Conservation (phyloP, 2,113 vertebrate genomes). For the Paraplagusia blochii region DNA sequence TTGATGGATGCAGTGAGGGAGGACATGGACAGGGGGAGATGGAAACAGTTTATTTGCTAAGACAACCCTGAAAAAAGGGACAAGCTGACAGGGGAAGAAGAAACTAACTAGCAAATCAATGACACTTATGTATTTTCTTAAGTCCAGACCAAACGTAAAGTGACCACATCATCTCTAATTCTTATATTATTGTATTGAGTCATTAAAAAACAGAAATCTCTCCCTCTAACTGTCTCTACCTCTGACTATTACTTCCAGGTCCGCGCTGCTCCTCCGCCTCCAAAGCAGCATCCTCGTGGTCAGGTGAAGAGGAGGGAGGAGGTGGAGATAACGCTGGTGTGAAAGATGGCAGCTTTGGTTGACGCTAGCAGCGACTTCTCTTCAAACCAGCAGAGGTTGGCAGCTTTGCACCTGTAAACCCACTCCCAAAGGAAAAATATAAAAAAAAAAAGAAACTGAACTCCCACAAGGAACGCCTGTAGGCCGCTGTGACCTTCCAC, state of each 20-base stretch:
- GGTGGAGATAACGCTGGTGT: conserved; percentile 79
- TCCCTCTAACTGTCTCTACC: neutral
- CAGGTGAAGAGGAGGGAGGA: conserved; percentile 77
- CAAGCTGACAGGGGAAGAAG: no score
- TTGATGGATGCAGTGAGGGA: no score
- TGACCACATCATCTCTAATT: no score
- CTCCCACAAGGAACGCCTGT: conserved; percentile 1
- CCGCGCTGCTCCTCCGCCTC: conserved; percentile 73
- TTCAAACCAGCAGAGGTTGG: conserved; percentile 12
- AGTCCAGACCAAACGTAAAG: no score
- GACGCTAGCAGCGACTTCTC: neutral
- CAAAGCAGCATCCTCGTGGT: conserved; percentile 76
- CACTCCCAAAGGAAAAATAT: conserved; percentile 26
- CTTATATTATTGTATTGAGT: neutral
- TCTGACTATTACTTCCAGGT: conserved; percentile 53
- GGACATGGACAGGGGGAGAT: no score
- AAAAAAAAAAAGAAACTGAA: conserved; percentile 8
- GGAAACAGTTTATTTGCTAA: no score
- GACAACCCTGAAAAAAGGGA: no score
- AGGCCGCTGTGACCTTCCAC: conserved; percentile 4
- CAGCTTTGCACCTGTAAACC: conserved; percentile 7
- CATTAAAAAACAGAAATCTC: neutral
- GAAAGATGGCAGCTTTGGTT: conserved; percentile 28
- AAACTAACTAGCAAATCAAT: no score
- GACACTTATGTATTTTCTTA: no score